Base-by-base conservation (phyloP, 2,797 vertebrate species). In the Clamator glandarius region DNA sequence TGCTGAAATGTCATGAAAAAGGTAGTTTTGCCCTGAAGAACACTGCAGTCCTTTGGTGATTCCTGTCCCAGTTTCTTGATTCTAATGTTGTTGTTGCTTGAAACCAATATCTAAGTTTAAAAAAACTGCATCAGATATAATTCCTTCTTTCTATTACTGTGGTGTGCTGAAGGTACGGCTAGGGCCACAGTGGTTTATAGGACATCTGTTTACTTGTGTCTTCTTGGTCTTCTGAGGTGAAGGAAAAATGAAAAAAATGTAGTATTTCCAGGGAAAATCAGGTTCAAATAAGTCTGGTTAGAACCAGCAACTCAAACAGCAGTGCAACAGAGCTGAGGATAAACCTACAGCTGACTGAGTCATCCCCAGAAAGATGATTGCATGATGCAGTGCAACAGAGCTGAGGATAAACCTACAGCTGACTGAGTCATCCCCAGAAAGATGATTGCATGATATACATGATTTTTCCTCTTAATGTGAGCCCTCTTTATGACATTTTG, bases 351-450 rank as follows among this genome's bases (percentile, higher is more conserved):
- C 52, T 31, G 57, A 58, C 42, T 95, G 72, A 85, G 41, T 88
- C 83, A 51, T 78, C 81, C 59, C 31, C 80, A 89, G 78, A 91
- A 77, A 39, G 75, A 87, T 42, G 39, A 59, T 93, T 46, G 61
- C 33, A 3, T 66, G 66, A 75, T 48, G n/a, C 8, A 20, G 33
- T 67, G 39, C 36, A 80, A n/a, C 62, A 68, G 55, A 78, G 39
- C 52, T 46, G 39, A 42, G 36, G 12, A 23, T 70, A 63, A 75
- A 77, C 25, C 51, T 57, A 33, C 55, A 41, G 25, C 52, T 31
- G 57, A 58, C 42, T 95, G 72, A 85, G 41, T 88, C 83, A 51
- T 78, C 81, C 59, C 31, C 80, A 89, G 78, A 91, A 77, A 39
- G 75, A 87, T 42, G 39, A 59, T 93, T 46, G 61, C 33, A 3